A percentile compares a stretch with the other conserved stretches of the same genome.
These are phyloP conservation scores for Vanessa tameamea DNA, from an alignment of 1,140 invertebrate genomes.

Conservation along the genomic window DNA sequence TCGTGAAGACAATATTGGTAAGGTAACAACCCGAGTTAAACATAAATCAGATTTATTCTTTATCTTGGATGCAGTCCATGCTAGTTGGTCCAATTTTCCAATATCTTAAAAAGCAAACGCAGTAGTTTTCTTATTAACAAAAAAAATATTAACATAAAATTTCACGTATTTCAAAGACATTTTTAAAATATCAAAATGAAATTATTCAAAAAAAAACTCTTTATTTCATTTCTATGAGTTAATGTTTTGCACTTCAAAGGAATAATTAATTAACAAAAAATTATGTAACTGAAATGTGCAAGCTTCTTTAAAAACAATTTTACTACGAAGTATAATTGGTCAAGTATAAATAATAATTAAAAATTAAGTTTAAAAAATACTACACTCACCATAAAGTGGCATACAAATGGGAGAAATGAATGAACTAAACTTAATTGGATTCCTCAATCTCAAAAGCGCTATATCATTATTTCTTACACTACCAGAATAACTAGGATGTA, in stretches of 20 bases:
- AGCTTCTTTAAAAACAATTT: too few species aligned
- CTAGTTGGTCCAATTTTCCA: conserved; percentile 21
- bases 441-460: conserved; percentile 81
- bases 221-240: too few species aligned
- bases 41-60: conserved; percentile 21
- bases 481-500: conserved; percentile 80
- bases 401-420: conserved; percentile 83
- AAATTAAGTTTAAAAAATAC: neutral
- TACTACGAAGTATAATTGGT: too few species aligned
- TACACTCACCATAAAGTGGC: conserved; percentile 76
- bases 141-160: too few species aligned
- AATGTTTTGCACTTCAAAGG: too few species aligned
- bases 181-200: too few species aligned
- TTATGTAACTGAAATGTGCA: too few species aligned
- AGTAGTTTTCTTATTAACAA: neutral
- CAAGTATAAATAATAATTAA: too few species aligned
- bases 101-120: neutral
- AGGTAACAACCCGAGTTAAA: conserved; percentile 7
- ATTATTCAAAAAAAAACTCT: too few species aligned
- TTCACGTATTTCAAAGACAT: too few species aligned
- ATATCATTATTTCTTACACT: conserved; percentile 82
- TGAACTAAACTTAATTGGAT: conserved; percentile 78
- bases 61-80: conserved; percentile 11
- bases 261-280: too few species aligned
- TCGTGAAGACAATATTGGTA: conserved; percentile 17